Percentiles rank a stretch among this genome's conserved stretches.
Evolutionary conservation across 1,140 invertebrate genomes (phyloP).

Genomic region (Drosophila baimaii): DNA sequence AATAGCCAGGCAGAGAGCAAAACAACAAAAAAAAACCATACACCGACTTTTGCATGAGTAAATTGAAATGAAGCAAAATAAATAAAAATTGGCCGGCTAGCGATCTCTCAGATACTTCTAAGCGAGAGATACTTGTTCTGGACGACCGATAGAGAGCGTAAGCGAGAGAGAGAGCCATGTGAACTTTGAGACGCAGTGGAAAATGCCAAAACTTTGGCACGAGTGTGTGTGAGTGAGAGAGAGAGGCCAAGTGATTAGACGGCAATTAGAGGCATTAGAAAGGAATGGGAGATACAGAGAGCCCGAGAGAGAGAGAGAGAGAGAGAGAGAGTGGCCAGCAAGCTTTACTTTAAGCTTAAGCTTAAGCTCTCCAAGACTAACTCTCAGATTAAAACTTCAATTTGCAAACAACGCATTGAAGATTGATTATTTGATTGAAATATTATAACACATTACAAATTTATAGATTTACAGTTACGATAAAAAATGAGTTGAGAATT

Average conservation of each 20-base stretch:
- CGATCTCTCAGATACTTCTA: constrained; percentile 51
- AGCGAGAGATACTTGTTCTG: constrained; percentile 15
- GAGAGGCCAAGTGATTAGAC: constrained; percentile 40
- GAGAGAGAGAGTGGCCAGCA: not conserved
- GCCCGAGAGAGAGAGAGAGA: not conserved
- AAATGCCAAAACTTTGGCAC: constrained; percentile 67
- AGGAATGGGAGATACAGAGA: not conserved
- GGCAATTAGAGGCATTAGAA: constrained; percentile 46
- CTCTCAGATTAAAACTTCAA: not conserved
- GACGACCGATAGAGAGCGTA: not conserved
- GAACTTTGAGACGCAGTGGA: constrained; percentile 79
- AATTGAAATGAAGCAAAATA: constrained; percentile 77
- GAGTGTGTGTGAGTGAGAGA: constrained; percentile 35
- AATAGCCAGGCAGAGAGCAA: constrained; percentile 58
- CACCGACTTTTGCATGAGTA: constrained; percentile 55
- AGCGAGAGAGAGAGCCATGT: constrained; percentile 50
- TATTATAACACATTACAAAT: no score
- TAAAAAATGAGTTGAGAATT: not conserved
- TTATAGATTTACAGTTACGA: no score
- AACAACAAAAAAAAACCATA: constrained; percentile 12
- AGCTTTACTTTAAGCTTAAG: not conserved
- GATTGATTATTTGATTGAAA: not conserved
- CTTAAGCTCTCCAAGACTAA: not conserved
- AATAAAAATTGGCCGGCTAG: constrained; percentile 66
- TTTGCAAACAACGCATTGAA: not conserved